Base-by-base conservation (phyloP, 2,797 vertebrate genomes). In the Diglossa cyanea region DNA sequence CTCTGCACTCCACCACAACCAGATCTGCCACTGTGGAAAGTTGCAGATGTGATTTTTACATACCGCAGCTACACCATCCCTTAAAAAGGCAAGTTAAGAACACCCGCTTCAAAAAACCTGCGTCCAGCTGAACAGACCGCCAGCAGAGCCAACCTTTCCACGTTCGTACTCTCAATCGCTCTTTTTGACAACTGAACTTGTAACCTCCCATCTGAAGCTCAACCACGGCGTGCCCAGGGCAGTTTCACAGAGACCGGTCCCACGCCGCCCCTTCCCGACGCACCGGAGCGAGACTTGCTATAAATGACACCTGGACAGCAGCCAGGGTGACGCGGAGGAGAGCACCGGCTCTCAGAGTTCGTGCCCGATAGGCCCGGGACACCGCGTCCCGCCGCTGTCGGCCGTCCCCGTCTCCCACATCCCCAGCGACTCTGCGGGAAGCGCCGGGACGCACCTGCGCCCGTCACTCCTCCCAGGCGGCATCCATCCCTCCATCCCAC, bases 1-100 rank as follows among this genome's bases (percentile, higher is more conserved):
- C 39, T 42, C 23, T 0, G 0, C 21, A 2, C 25, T 30, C 37
- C 66, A 42, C 15, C 2, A 2, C 47, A 24, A 35, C 35, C 5
- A 2, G 31, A 23, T 2, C 58, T 11, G 25, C 50, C 5, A 3
- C 2, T 7, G 18, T 7, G 18, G 21, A 39, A 73, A 82, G 40
- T 0, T 14, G 24, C 33, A 11, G 67, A 35, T 18, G 4, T 3
- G 39, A 44, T 18, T 75, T 68, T 51, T 45, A 28, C 2, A 1
- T 13, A 23, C 17, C 6, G 14, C 31, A 6, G 20, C 30, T 30
- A 4, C 0, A 26, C 2, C 6, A 14, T 21, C 20, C 8, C 10
- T 24, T 40, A 4, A 17, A 77, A 57, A 42, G 17, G 5, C 7
- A 3, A 35, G 54, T 35, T 55, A 33, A 35, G 54, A 55, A 30